Conservation (phyloP, 2,797 vertebrate species). For the Phoebastria nigripes region DNA sequence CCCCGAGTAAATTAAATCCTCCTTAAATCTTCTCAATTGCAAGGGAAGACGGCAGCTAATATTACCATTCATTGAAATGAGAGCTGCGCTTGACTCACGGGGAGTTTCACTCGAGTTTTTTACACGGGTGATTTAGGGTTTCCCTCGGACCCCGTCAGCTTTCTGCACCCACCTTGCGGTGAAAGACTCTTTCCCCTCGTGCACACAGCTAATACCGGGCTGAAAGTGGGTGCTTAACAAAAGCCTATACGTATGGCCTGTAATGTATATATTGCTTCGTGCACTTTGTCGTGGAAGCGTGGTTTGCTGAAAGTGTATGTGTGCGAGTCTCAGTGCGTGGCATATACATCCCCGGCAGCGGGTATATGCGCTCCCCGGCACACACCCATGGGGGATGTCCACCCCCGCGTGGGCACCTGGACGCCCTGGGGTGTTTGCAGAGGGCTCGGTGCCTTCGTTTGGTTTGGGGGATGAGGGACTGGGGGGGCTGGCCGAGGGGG, state of each 20-base stretch:
- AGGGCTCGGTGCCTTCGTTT: not conserved
- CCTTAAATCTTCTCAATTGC: not conserved
- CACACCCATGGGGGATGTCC: not conserved
- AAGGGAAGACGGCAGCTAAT: not conserved
- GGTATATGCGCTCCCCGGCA: not conserved
- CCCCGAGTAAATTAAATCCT: not conserved
- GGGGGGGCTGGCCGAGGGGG: not conserved
- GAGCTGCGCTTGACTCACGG: not conserved
- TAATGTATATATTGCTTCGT: rapidly evolving
- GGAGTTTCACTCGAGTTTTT: not conserved
- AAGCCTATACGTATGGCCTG: not conserved
- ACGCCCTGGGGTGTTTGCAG: not conserved
- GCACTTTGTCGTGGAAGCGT: rapidly evolving
- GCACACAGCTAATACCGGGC: not conserved
- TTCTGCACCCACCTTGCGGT: not conserved
- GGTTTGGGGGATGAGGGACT: not conserved
- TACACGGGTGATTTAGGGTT: not conserved
- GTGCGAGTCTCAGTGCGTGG: not conserved
- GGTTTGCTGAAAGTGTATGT: rapidly evolving
- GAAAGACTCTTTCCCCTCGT: not conserved
- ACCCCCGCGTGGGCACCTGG: not conserved
- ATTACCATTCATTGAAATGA: not conserved
- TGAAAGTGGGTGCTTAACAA: not conserved
- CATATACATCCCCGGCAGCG: rapidly evolving
- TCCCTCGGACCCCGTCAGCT: not conserved